Evolutionary conservation across 2,888 invertebrate genomes (phyloP).

Genomic region (Muschampia plurimacula): DNA sequence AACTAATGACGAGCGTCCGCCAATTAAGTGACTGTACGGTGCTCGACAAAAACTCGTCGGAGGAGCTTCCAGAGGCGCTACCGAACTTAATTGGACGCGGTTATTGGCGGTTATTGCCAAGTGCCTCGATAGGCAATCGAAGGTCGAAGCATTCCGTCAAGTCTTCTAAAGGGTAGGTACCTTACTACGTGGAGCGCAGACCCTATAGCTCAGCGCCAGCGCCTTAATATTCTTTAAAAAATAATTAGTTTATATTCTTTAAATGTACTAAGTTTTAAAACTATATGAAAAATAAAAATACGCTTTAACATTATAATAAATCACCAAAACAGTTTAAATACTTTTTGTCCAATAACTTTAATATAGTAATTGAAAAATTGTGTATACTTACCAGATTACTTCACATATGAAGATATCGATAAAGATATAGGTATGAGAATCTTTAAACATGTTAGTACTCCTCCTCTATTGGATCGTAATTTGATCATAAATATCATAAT

Average conservation of each 20-base stretch:
- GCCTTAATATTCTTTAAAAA: neutral
- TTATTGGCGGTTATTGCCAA: constrained; percentile 71
- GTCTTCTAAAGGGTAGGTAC: constrained; percentile 9
- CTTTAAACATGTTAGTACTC: no score
- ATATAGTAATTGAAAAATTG: no score
- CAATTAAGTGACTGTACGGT: constrained; percentile 71
- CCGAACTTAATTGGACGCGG: constrained; percentile 80
- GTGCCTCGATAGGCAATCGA: constrained; percentile 60
- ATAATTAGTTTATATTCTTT: neutral
- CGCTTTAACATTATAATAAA: no score
- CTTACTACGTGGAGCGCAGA: no score
- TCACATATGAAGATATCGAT: no score
- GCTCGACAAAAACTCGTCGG: constrained; percentile 77
- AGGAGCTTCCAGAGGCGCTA: constrained; percentile 74
- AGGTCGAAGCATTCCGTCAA: constrained; percentile 42
- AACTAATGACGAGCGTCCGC: constrained; percentile 79
- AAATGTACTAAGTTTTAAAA: neutral
- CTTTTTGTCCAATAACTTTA: neutral
- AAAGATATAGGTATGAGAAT: neutral
- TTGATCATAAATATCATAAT: no score
- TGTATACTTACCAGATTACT: no score
- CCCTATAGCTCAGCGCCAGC: no score
- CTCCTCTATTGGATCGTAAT: no score
- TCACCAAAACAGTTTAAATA: no score
- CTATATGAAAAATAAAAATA: no score